Base-by-base conservation (phyloP, 1,140 invertebrate species). In the Camponotus pennsylvanicus region DNA sequence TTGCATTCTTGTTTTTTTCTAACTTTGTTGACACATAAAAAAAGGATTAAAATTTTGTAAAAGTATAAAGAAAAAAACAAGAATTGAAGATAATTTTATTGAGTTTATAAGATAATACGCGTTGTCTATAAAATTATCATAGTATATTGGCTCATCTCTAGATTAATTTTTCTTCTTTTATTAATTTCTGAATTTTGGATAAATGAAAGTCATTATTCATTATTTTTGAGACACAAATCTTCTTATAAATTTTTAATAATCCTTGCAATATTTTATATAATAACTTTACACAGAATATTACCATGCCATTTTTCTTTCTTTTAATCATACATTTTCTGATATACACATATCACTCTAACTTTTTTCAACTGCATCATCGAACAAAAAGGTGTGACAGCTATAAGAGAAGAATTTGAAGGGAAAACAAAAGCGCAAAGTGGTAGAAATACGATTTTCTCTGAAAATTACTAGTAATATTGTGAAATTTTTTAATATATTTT, bases 381-480 rank as follows among this genome's bases (percentile, higher is more conserved):
- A 42, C 15, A 13, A 34, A 27, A 32, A 69, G 15, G 21, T 69
- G 15, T 3, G 11, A 69, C 6, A 40, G 5, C 27, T 69, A 57
- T 42, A 55, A n/a, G n/a, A 55, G 32, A 80, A 42, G 13, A 69
- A 61, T n/a, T 61, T 40, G 21, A 70, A 15, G 9, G 40, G 13
- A 21, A 69, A 79, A 70, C 21, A 70, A 80, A 70, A 80, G 6
- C 9, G 13, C 4, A 32, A 52, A 55, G n/a, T 55, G 55, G 49
- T 52, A 11, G 8, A 63, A 79, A 70, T n/a, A 21, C 49, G 37
- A 80, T 80, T 80, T 61, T 13, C 34, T 57, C 34, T 15, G 9
- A 69, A 70, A 34, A 80, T 80, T 80, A 64, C 77, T 55, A 69
- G 77, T 66, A 80, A 80, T 80, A 70, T 80, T 80, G 37, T 15